phyloP scores from a whole-genome alignment of 2,888 invertebrate species.

The Odontomyia ornata region DNA sequence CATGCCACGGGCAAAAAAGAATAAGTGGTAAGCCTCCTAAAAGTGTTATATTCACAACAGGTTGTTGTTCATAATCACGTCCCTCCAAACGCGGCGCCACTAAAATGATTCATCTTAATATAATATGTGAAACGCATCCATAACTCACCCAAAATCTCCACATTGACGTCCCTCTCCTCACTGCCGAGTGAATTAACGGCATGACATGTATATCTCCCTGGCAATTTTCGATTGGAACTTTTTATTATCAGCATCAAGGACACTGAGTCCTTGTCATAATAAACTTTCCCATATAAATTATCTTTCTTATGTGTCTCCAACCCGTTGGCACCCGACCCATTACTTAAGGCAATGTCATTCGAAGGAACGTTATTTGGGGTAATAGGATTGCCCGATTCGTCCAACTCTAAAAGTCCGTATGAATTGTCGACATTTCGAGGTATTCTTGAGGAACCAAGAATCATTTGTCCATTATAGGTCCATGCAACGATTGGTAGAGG shows the following conservation, averaged over 20 bases:
- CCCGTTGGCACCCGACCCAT: neutral
- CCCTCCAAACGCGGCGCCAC: constrained; percentile 47
- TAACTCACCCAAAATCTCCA: constrained; percentile 65
- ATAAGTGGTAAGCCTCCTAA: constrained; percentile 65
- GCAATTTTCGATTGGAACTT: constrained; percentile 56
- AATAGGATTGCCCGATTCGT: constrained; percentile 48
- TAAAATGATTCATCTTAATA: constrained; percentile 56
- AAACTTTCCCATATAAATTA: constrained; percentile 48
- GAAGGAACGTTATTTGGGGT: constrained; percentile 2
- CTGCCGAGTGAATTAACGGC: constrained; percentile 68
- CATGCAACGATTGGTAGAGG: constrained; percentile 70
- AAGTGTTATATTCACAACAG: constrained; percentile 36
- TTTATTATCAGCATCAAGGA: constrained; percentile 48
- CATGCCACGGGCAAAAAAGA: constrained; percentile 68
- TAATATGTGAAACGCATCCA: constrained; percentile 1
- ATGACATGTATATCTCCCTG: constrained; percentile 68
- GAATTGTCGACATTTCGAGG: constrained; percentile 44
- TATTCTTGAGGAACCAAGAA: constrained; percentile 51
- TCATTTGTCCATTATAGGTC: constrained; percentile 66
- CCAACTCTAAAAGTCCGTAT: constrained; percentile 46
- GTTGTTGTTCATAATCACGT: constrained; percentile 33
- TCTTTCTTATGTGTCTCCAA: constrained; percentile 50
- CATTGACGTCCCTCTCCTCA: constrained; percentile 60
- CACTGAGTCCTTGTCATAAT: constrained; percentile 48
- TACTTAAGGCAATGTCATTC: constrained; percentile 25